These are phyloP conservation scores for Tretioscincus oriximinensis DNA, from an alignment of 2,113 vertebrate genomes.

Conservation along the genomic window DNA sequence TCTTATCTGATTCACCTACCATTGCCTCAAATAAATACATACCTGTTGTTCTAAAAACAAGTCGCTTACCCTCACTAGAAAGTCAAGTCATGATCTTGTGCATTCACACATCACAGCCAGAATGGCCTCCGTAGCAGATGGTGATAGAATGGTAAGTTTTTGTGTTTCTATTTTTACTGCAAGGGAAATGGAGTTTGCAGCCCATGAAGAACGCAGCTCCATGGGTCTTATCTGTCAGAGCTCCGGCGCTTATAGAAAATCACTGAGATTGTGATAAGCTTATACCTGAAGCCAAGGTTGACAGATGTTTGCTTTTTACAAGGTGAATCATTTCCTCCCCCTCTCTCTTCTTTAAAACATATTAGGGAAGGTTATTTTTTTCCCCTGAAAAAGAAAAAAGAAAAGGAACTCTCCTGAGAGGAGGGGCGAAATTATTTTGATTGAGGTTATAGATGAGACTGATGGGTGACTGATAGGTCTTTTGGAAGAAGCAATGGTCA, in stretches of 20 bases:
- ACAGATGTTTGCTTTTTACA: slow-evolving; percentile 53
- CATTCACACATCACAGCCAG: background rate
- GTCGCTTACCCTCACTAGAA: background rate
- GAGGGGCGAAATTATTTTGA: slow-evolving; percentile 29
- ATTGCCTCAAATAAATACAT: background rate
- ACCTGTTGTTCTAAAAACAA: background rate
- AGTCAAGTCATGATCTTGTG: background rate
- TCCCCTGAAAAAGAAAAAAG: slow-evolving; percentile 8
- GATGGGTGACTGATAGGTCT: slow-evolving; percentile 39
- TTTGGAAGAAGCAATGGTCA: slow-evolving; percentile 26
- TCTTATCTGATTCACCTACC: background rate
- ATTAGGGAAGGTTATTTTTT: slow-evolving; percentile 38
- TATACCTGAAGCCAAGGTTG: slow-evolving; percentile 32
- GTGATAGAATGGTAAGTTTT: slow-evolving; percentile 16
- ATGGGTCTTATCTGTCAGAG: slow-evolving; percentile 38
- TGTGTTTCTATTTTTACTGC: slow-evolving; percentile 27
- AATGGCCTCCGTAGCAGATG: slow-evolving; percentile 14
- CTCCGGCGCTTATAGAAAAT: slow-evolving; percentile 37
- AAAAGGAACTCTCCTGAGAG: background rate
- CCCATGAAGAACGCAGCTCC: background rate
- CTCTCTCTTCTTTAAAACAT: slow-evolving; percentile 38
- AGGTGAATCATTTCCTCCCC: slow-evolving; percentile 47
- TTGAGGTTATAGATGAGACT: slow-evolving; percentile 38
- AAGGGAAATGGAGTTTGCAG: slow-evolving; percentile 22
- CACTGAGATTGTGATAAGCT: slow-evolving; percentile 38